Percentiles rank a stretch among this genome's conserved stretches.
Conservation (phyloP, 2,888 invertebrate species). For the Leistus spinibarbis region DNA sequence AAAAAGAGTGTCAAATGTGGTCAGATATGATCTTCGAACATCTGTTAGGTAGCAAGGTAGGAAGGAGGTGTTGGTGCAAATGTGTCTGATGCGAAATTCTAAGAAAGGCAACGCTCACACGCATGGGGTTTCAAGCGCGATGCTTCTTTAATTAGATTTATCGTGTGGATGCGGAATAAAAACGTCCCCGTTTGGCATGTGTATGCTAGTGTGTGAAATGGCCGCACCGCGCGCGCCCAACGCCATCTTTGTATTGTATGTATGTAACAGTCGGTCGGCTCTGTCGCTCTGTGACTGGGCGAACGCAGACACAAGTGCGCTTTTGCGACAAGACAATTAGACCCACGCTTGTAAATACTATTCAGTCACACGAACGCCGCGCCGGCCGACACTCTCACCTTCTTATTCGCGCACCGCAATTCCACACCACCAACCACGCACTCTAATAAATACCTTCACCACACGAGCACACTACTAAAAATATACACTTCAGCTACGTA, state of each 20-base stretch:
- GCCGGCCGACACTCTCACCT: neutral
- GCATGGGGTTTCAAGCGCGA: neutral
- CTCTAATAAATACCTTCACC: neutral
- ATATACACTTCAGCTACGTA: neutral
- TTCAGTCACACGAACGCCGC: neutral
- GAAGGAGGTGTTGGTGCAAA: neutral
- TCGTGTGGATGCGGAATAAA: conserved; percentile 7
- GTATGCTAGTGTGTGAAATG: neutral
- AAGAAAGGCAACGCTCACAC: neutral
- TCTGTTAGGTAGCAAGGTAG: neutral
- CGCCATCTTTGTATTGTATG: no score
- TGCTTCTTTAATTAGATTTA: conserved; percentile 17
- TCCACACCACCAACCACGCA: neutral
- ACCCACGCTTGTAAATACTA: conserved; percentile 8
- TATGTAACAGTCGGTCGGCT: no score
- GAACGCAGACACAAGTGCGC: neutral
- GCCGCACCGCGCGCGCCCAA: neutral
- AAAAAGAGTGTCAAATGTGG: neutral
- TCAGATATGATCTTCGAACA: neutral
- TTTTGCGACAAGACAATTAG: conserved; percentile 11
- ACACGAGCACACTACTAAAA: no score
- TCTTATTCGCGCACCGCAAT: neutral
- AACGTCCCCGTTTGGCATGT: conserved; percentile 4
- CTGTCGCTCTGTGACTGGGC: neutral
- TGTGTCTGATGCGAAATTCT: neutral